Conservation (phyloP, 1,140 invertebrate species). For the Eumaeus atala region DNA sequence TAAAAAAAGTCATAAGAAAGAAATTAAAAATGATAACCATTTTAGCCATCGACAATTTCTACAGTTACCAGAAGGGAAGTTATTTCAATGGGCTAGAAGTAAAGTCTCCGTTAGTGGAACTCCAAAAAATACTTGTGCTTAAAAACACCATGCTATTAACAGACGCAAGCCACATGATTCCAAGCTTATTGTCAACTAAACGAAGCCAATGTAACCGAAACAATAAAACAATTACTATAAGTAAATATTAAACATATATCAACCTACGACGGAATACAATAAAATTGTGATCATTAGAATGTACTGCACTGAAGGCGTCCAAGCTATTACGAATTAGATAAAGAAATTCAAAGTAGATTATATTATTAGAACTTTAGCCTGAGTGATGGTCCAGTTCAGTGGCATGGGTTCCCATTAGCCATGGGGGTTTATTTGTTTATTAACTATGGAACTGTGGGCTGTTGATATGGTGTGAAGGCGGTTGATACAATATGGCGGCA, state of each 20-base stretch:
- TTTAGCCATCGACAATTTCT: not conserved
- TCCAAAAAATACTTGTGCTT: slow-evolving; percentile 9
- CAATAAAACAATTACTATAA: slow-evolving; percentile 28
- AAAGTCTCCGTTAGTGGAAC: slow-evolving; percentile 12
- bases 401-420: slow-evolving; percentile 25
- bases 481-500: slow-evolving; percentile 46
- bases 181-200: slow-evolving; percentile 17
- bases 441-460: slow-evolving; percentile 15
- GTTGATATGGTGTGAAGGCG: slow-evolving; percentile 30
- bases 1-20: too few species aligned
- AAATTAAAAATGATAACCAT: not conserved
- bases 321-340: slow-evolving; percentile 58
- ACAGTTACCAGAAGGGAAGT: not conserved
- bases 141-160: slow-evolving; percentile 8
- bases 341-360: slow-evolving; percentile 35
- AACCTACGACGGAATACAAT: slow-evolving; percentile 68
- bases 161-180: slow-evolving; percentile 28
- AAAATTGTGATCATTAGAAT: slow-evolving; percentile 66
- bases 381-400: slow-evolving; percentile 27
- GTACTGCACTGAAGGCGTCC: slow-evolving; percentile 62
- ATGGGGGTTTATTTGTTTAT: slow-evolving; percentile 21
- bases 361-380: slow-evolving; percentile 17
- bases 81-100: not conserved
- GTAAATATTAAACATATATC: slow-evolving; percentile 17
- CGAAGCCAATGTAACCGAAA: slow-evolving; percentile 28